Evolutionary conservation across 2,797 vertebrate species (phyloP).

Genomic region (Synaphobranchus kaupii): DNA sequence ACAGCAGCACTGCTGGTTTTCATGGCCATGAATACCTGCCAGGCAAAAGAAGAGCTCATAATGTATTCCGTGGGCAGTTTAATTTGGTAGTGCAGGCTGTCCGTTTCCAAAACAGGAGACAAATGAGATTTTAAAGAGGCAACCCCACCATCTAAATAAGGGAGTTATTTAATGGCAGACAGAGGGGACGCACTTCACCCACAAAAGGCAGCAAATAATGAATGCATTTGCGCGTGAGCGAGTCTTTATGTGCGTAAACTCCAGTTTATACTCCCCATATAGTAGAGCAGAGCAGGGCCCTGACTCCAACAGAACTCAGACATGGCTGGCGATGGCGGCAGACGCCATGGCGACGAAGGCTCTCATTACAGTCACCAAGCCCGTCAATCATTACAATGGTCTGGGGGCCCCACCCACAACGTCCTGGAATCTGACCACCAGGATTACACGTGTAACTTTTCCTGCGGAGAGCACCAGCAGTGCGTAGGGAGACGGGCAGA

Average conservation of each 20-base stretch:
- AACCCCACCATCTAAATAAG: background rate
- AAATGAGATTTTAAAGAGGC: conserved; percentile 7
- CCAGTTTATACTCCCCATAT: too few relatives aligned
- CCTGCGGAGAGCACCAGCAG: background rate
- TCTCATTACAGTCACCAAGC: background rate
- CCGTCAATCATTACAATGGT: background rate
- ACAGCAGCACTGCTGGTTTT: background rate
- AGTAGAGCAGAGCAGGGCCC: too few relatives aligned
- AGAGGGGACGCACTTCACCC: background rate
- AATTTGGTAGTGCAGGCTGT: background rate
- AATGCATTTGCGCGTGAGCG: background rate
- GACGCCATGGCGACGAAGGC: background rate
- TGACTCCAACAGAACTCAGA: too few relatives aligned
- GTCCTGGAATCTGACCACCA: background rate
- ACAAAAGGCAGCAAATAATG: background rate
- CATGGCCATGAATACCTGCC: background rate
- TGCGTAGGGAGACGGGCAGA: background rate
- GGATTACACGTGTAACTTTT: background rate
- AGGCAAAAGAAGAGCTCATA: background rate
- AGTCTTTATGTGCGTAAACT: too few relatives aligned
- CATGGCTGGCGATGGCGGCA: too few relatives aligned
- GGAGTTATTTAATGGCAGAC: background rate
- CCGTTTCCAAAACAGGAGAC: background rate
- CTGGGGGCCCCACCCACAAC: background rate
- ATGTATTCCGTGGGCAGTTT: background rate